Base-by-base conservation (phyloP, 1,140 invertebrate genomes). In the Sweltsa coloradensis region DNA sequence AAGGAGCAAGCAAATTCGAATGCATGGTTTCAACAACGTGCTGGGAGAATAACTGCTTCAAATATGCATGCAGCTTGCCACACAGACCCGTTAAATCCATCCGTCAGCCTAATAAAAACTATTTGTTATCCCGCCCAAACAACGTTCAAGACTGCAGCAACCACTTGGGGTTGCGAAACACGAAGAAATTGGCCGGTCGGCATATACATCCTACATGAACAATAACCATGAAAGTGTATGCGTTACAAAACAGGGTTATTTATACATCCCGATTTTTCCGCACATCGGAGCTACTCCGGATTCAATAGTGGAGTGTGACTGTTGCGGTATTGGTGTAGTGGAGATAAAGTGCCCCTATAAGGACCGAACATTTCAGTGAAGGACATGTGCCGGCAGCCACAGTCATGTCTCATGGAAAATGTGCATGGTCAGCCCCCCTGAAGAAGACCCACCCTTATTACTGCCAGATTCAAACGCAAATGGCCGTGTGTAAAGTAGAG, bases 11-110 rank as follows among this genome's bases (percentile, higher is more conserved):
- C 9, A 31, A 31, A 31, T 25, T 13, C 7, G 11, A 43, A 23
- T 25, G 18, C 23, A 9, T 43, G 41, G 41, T 9, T 22, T 9
- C 13, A 27, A 25, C 9, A 27, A 9, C 6, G 23, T 25, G 22
- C 11, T 25, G 41, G 41, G 11, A 7, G 41, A 27, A 23, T 43
- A n/a, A 26, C 18, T 43, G 41, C 41, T 24, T 43, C 41, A 7
- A 26, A 27, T 9, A 23, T 43, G 22, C 7, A 43, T 6, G 7
- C 5, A 6, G 7, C 6, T 18, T 26, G 16, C 18, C 11, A 25
- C 13, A 43, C 41, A 11, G 18, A 26, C 5, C 18, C 11, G 41
- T 25, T 9, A n/a, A 18, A 43, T 27, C 41, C 41, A n/a, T 27
- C 18, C 7, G 7, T 43, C 11, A 25, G 21, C 22, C 18, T 43